Conservation (phyloP, 35 echinoderm and acorn worm genomes). For the Apostichopus parvimensis region DNA sequence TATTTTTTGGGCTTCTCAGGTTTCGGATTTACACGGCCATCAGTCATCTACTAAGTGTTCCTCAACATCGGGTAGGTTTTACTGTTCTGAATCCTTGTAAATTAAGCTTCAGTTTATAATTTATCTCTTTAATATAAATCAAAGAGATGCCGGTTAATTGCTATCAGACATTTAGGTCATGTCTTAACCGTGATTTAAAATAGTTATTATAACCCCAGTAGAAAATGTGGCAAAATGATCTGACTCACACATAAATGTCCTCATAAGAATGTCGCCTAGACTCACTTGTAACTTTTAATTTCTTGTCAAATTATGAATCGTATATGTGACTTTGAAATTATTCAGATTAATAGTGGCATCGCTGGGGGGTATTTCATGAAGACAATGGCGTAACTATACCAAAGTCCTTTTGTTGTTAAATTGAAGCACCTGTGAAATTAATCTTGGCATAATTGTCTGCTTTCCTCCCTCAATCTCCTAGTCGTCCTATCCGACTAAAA, state of each 20-base stretch:
- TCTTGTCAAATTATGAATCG: not conserved
- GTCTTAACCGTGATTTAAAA: no score
- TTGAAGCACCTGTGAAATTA: no score
- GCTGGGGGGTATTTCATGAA: not conserved
- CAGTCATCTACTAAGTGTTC: slow-evolving; percentile 67
- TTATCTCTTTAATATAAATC: no score
- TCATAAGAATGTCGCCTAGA: no score
- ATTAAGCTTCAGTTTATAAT: no score
- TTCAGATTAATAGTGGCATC: not conserved
- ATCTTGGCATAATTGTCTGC: not conserved
- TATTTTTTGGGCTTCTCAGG: slow-evolving; percentile 49
- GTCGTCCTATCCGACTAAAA: no score
- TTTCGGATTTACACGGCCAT: slow-evolving; percentile 74
- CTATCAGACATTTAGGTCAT: no score
- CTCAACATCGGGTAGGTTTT: slow-evolving; percentile 79
- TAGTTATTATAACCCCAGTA: no score
- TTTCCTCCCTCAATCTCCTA: not conserved
- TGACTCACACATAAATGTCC: no score
- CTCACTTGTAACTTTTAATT: no score
- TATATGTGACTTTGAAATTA: not conserved
- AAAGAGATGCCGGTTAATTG: no score
- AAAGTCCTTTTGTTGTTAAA: not conserved
- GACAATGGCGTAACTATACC: not conserved
- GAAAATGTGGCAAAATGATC: no score
- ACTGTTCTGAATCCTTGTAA: not conserved